Evolutionary conservation across 1,140 invertebrate genomes (phyloP).

Genomic region (Cryptotermes secundus): DNA sequence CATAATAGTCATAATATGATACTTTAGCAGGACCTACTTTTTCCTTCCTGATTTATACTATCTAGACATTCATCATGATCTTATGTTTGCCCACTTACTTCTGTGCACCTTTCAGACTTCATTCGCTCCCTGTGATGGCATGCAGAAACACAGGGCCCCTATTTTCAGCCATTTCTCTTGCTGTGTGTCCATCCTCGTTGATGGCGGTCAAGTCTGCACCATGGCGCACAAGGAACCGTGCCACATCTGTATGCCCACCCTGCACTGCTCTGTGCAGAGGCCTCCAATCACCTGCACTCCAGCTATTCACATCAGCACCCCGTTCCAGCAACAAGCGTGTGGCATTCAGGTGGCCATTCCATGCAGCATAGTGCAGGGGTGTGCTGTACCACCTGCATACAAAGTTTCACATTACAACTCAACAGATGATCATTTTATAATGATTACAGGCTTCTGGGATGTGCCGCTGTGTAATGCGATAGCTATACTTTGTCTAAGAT

Average conservation of each 20-base stretch:
- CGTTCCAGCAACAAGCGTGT: neutral
- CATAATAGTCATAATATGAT: too few species aligned
- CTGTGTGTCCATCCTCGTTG: neutral
- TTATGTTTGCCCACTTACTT: too few species aligned
- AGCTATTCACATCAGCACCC: neutral
- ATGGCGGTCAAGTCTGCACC: neutral
- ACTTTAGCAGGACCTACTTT: too few species aligned
- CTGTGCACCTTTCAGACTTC: too few species aligned
- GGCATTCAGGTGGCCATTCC: neutral
- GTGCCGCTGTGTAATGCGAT: too few species aligned
- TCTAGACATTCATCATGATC: too few species aligned
- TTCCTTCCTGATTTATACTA: too few species aligned
- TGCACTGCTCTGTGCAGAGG: neutral
- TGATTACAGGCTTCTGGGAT: too few species aligned
- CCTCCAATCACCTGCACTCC: neutral
- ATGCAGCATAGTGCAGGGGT: neutral
- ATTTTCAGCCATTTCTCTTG: neutral
- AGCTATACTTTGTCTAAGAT: too few species aligned
- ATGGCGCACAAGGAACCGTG: neutral
- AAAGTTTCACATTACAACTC: neutral
- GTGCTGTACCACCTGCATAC: neutral
- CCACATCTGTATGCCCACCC: neutral
- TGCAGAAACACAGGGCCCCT: neutral
- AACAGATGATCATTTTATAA: too few species aligned
- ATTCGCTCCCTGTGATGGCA: too few species aligned